These are phyloP conservation scores for Agelastica alni DNA, from an alignment of 2,888 invertebrate genomes.

Conservation along the genomic window DNA sequence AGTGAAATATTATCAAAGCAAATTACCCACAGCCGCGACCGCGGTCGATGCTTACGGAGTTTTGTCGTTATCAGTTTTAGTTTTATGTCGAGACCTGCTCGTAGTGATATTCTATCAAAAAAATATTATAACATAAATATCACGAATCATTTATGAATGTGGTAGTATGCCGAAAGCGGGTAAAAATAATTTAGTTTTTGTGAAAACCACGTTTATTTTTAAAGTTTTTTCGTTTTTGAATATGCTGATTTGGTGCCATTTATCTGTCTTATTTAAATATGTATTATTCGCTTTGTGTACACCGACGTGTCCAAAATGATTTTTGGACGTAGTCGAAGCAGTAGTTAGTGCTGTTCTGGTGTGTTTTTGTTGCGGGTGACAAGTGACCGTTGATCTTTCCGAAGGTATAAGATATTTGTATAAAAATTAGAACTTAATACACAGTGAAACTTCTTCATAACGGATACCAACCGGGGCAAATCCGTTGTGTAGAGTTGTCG, in stretches of 20 bases:
- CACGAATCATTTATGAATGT: slow-evolving; percentile 17
- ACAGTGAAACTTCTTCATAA: no score
- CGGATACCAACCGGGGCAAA: no score
- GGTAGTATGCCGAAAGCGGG: slow-evolving; percentile 32
- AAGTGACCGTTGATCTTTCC: no score
- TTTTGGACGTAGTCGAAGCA: no score
- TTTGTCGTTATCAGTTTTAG: slow-evolving; percentile 26
- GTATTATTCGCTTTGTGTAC: background rate
- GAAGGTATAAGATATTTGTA: no score
- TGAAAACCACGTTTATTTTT: slow-evolving; percentile 14
- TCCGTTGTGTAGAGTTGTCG: no score
- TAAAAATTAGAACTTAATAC: no score
- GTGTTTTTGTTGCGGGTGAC: no score
- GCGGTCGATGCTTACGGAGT: slow-evolving; percentile 13
- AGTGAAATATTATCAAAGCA: slow-evolving; percentile 28
- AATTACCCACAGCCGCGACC: slow-evolving; percentile 21
- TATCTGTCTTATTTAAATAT: background rate
- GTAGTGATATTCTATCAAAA: slow-evolving; percentile 14
- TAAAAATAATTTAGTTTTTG: slow-evolving; percentile 19
- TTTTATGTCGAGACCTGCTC: slow-evolving; percentile 16
- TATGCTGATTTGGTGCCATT: slow-evolving; percentile 6
- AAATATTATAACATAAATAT: slow-evolving; percentile 10
- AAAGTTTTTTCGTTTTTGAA: slow-evolving; percentile 1
- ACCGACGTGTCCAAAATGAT: background rate
- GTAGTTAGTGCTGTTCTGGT: no score